A percentile compares a stretch with the other conserved stretches of the same genome.
phyloP scores from a whole-genome alignment of 2,888 invertebrate genomes.

The Petrolisthes cinctipes region DNA sequence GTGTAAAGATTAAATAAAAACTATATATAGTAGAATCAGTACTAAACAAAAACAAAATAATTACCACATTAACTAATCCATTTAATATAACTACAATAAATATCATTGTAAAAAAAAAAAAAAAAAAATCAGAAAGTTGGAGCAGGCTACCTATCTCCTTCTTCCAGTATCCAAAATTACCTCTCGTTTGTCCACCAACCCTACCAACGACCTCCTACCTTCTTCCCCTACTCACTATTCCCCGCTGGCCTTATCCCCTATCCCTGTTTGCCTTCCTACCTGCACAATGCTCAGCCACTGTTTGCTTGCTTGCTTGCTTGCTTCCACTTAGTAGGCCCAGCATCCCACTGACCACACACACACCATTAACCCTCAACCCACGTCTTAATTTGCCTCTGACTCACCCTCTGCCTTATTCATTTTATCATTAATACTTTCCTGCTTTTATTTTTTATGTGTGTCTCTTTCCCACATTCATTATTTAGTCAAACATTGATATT shows the following conservation, averaged over 20 bases:
- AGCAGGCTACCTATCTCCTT: no score
- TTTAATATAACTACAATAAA: no score
- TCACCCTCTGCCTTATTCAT: not conserved
- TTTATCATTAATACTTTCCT: not conserved
- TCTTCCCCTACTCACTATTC: not conserved
- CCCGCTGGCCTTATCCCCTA: not conserved
- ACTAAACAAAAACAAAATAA: no score
- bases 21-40: no score
- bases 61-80: no score
- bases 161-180: no score
- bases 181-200: not conserved
- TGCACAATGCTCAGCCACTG: not conserved
- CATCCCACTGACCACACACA: not conserved
- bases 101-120: no score
- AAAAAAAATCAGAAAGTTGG: no score
- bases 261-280: not conserved
- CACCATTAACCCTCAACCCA: constrained; percentile 4
- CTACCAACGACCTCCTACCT: not conserved
- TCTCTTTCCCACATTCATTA: no score
- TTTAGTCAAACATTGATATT: no score
- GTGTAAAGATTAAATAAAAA: no score
- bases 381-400: constrained; percentile 5
- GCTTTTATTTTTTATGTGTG: not conserved
- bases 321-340: not conserved
- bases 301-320: not conserved